phyloP scores from a whole-genome alignment of 1,140 invertebrate species.

The Philopotamus ludificatus region DNA sequence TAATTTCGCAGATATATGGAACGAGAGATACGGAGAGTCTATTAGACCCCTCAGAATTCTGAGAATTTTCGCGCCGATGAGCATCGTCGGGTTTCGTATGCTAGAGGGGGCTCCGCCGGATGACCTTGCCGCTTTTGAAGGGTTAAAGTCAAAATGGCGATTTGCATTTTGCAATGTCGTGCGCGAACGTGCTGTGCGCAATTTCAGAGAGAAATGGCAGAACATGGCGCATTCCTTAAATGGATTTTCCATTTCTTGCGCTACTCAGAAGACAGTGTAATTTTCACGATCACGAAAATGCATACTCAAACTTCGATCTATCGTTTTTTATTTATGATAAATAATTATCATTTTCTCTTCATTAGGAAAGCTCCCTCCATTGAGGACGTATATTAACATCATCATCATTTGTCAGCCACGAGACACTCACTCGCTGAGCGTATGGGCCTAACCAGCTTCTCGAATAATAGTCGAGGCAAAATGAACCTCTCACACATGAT shows the following conservation, averaged over 20 bases:
- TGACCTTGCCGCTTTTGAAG: not conserved
- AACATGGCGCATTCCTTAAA: constrained; percentile 2
- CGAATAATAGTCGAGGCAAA: too few relatives aligned
- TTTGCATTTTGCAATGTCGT: constrained; percentile 4
- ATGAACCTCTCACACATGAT: too few relatives aligned
- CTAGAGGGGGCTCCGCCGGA: not conserved
- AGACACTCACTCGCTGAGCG: too few relatives aligned
- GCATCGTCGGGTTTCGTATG: not conserved
- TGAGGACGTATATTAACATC: too few relatives aligned
- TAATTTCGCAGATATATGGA: too few relatives aligned
- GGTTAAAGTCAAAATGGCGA: not conserved
- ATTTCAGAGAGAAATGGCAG: constrained; percentile 5
- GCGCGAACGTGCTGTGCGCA: constrained; percentile 2
- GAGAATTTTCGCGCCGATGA: not conserved
- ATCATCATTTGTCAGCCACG: too few relatives aligned
- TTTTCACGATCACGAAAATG: constrained; percentile 20
- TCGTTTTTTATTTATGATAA: too few relatives aligned
- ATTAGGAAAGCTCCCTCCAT: too few relatives aligned
- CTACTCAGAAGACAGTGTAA: not conserved
- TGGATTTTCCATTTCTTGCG: constrained; percentile 7
- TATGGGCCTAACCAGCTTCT: too few relatives aligned
- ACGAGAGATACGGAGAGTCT: too few relatives aligned
- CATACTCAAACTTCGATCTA: too few relatives aligned
- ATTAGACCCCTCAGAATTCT: not conserved
- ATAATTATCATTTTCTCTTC: too few relatives aligned